Evolutionary conservation across 2,888 invertebrate genomes (phyloP), one percentile per base, ranked within the genome.

Genomic region (Stenurella melanura): DNA sequence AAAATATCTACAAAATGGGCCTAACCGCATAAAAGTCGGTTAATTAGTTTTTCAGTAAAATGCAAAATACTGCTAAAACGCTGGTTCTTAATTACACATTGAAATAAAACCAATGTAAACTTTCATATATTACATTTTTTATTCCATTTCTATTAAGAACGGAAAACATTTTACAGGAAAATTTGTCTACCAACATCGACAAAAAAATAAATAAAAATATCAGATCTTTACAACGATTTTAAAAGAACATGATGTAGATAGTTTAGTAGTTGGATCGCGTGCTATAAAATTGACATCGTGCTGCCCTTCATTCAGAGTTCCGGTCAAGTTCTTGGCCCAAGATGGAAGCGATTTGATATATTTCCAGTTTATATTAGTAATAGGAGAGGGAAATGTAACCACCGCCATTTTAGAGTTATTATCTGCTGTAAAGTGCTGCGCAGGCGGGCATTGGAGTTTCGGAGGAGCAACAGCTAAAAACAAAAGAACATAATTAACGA

Each of bases 351-450:
- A 88, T 73, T 89, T 88, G 73, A 92, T 90, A 84, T 91, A 90
- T 75, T 91, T 90, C 90, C 90, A 91, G 85, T 91, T 90, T 60
- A 92, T 90, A 85, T 92, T 91, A 57, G 92, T 90, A 87, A 60
- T 42, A 0, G 81, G 81, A 15, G 77, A 73, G 17, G 75, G 73
- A 69, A 81, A 92, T 80, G 75, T 90, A 89, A 81, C 79, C 12
- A 38, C 38, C 11, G 69, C 56, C 18, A 12, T 57, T 17, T 75
- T 60, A 12, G 56, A 30, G 0, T 54, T 56, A 6, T 74, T 67
- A 15, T 57, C 50, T 19, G 61, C 3, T 17, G 1, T 38, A 9
- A 90, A 87, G 18, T 87, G 83, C 68, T 92, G 89, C 80, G 91
- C 90, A 58, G 89, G 87, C 2, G 92, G 92, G 82, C 92, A 92